phyloP scores from a whole-genome alignment of 2,113 vertebrate genomes.

The Aleadryas rufinucha region DNA sequence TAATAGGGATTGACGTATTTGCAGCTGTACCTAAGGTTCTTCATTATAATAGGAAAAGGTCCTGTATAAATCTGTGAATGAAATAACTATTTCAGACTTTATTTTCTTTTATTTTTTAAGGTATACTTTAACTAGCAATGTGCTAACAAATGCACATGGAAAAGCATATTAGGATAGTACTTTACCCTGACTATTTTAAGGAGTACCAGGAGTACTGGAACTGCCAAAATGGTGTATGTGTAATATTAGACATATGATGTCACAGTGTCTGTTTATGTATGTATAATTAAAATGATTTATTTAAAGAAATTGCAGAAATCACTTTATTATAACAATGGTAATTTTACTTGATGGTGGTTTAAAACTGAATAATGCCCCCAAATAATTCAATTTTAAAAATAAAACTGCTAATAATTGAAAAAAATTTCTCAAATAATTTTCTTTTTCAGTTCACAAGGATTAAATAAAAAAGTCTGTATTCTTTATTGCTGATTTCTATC shows the following conservation, averaged over 20 bases:
- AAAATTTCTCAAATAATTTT: neutral
- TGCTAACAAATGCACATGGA: slow-evolving; percentile 33
- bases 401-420: neutral
- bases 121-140: neutral
- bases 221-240: neutral
- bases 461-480: slow-evolving; percentile 66
- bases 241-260: neutral
- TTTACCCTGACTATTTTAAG: slow-evolving; percentile 47
- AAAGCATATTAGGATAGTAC: slow-evolving; percentile 2
- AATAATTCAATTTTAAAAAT: slow-evolving; percentile 40
- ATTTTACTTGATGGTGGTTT: neutral
- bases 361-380: neutral
- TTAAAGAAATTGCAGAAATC: neutral
- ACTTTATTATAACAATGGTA: neutral
- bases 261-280: neutral
- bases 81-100: neutral
- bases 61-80: neutral
- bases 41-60: neutral
- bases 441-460: slow-evolving; percentile 61
- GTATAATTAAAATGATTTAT: neutral
- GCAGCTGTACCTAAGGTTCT: neutral
- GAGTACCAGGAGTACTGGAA: neutral
- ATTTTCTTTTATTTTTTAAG: neutral
- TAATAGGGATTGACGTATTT: neutral
- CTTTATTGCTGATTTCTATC: slow-evolving; percentile 68